These are phyloP conservation scores for Poeciliopsis infans DNA, from an alignment of 2,797 vertebrate species.

Conservation along the genomic window DNA sequence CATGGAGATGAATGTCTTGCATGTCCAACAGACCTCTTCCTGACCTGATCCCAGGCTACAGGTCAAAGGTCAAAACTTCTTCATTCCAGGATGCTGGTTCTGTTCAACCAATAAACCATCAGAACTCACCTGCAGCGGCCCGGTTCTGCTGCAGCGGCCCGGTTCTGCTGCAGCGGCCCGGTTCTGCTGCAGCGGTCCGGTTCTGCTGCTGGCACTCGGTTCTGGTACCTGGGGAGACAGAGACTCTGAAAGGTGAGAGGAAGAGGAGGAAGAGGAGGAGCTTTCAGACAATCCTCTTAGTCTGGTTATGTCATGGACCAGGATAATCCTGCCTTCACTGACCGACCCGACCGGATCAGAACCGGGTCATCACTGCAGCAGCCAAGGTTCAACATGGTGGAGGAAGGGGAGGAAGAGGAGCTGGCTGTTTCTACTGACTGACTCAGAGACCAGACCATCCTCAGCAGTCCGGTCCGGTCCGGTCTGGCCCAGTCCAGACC, in stretches of 20 bases:
- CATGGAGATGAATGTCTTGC: not conserved
- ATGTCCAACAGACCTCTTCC: not conserved
- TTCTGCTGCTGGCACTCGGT: too few species aligned
- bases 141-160: too few species aligned
- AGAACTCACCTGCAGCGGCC: conserved; percentile 46
- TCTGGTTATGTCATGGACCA: conserved; percentile 80
- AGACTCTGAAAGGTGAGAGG: conserved; percentile 53
- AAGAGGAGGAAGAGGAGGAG: conserved; percentile 46
- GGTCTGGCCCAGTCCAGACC: not conserved
- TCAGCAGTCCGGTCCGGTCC: not conserved
- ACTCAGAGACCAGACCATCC: not conserved
- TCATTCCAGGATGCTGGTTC: not conserved
- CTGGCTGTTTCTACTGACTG: not conserved
- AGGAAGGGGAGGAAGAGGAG: conserved; percentile 25
- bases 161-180: not conserved
- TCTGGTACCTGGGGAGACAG: not conserved
- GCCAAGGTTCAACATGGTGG: conserved; percentile 20
- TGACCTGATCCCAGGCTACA: not conserved
- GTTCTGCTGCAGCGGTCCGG: not conserved
- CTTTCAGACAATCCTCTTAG: conserved; percentile 78
- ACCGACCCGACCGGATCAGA: conserved; percentile 52
- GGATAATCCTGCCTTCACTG: conserved; percentile 77
- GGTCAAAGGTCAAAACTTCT: not conserved
- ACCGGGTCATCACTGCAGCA: conserved; percentile 20
- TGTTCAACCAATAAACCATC: not conserved